These are phyloP conservation scores for Myzus persicae DNA, from an alignment of 1,140 invertebrate genomes.

Conservation along the genomic window DNA sequence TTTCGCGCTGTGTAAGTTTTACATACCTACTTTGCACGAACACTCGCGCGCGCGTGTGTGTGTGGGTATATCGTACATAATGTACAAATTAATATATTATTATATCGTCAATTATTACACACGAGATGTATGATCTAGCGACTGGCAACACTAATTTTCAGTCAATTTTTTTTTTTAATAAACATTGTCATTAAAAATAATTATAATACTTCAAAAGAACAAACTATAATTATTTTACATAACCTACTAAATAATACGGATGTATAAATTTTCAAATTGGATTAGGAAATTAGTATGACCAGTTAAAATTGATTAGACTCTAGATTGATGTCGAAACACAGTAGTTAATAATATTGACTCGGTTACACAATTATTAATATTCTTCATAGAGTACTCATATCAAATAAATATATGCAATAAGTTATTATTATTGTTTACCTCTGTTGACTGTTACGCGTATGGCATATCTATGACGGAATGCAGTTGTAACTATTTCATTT, in stretches of 20 bases:
- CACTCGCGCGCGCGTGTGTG: no score
- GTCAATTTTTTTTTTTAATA: not conserved
- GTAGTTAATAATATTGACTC: no score
- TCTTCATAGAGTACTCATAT: no score
- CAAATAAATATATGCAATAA: not conserved
- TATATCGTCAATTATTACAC: not conserved
- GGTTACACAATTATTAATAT: not conserved
- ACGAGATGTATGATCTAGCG: not conserved
- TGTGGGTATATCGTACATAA: no score
- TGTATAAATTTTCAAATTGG: not conserved
- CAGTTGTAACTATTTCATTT: not conserved
- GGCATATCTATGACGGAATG: not conserved
- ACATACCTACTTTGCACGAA: not conserved
- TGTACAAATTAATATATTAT: no score
- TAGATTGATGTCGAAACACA: no score
- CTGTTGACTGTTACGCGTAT: not conserved
- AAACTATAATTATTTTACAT: not conserved
- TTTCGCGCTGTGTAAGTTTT: not conserved
- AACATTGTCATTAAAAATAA: not conserved
- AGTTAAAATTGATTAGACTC: not conserved
- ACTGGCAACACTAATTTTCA: not conserved
- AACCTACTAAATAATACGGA: no score
- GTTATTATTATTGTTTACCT: not conserved
- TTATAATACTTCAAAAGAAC: not conserved
- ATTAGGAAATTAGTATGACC: not conserved